Conservation (phyloP, 2,888 invertebrate genomes). For the Dryadula phaetusa region DNA sequence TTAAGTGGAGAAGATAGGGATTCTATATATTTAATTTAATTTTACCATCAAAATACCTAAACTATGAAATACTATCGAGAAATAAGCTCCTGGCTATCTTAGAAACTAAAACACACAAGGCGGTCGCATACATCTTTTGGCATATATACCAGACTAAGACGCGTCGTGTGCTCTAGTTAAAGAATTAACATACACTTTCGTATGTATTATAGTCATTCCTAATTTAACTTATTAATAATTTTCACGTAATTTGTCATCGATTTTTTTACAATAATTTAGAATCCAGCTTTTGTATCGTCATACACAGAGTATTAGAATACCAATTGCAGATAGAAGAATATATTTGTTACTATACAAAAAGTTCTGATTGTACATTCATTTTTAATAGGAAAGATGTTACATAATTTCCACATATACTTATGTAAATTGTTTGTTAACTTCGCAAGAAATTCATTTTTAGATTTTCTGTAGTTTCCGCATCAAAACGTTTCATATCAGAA, state of each 20-base stretch:
- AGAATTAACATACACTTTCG: constrained; percentile 40
- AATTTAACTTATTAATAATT: constrained; percentile 23
- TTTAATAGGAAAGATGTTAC: not conserved
- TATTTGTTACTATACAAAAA: constrained; percentile 6
- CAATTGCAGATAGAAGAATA: not conserved
- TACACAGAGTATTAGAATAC: constrained; percentile 2
- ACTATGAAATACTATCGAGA: constrained; percentile 38
- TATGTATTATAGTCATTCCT: constrained; percentile 26
- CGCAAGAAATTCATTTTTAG: not conserved
- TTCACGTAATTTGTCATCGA: not conserved
- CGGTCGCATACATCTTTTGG: constrained; percentile 10
- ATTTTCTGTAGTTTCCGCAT: not conserved
- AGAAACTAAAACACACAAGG: constrained; percentile 44
- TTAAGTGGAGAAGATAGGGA: constrained; percentile 25
- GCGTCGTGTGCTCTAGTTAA: constrained; percentile 45
- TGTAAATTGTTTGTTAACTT: no score
- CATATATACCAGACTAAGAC: not conserved
- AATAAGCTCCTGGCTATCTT: constrained; percentile 47
- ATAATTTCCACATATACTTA: not conserved
- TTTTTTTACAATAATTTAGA: constrained; percentile 5
- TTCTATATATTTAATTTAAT: constrained; percentile 33
- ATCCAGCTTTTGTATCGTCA: not conserved
- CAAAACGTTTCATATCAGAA: constrained; percentile 4
- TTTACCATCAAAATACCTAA: constrained; percentile 33
- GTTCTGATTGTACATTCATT: not conserved